A percentile compares a stretch with the other conserved stretches of the same genome.
These are phyloP conservation scores for Ips nitidus DNA, from an alignment of 1,140 invertebrate species.

Conservation along the genomic window DNA sequence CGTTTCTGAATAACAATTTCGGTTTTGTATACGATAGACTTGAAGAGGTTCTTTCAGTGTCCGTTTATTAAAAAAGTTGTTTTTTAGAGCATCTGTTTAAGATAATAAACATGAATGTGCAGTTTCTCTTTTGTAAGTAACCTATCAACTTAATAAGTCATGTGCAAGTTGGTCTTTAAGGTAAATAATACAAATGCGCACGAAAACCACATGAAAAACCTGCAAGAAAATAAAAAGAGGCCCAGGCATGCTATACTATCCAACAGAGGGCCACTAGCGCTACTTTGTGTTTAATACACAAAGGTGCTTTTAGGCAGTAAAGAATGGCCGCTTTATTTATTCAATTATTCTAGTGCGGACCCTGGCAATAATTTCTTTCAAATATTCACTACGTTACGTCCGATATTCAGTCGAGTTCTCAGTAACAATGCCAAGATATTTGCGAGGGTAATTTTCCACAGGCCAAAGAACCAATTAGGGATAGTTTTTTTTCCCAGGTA, in stretches of 20 bases:
- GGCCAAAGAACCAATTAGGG: no score
- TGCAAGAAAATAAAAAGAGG: constrained; percentile 12
- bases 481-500: no score
- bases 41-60: no score
- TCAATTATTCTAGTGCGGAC: constrained; percentile 23
- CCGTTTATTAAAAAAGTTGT: no score
- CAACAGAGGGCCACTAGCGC: constrained; percentile 13
- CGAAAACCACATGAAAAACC: neutral
- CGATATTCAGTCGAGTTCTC: neutral
- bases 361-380: constrained; percentile 23
- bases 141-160: no score
- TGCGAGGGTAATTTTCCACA: neutral
- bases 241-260: constrained; percentile 24
- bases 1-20: no score
- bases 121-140: no score
- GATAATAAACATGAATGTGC: no score
- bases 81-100: no score
- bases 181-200: neutral
- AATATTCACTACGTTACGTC: constrained; percentile 15
- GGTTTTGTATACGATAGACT: no score
- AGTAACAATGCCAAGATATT: neutral
- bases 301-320: constrained; percentile 22
- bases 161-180: neutral
- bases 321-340: constrained; percentile 26
- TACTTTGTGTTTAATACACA: constrained; percentile 27